These are phyloP conservation scores for Cotesia glomerata DNA, from an alignment of 1,140 invertebrate species.

Conservation along the genomic window DNA sequence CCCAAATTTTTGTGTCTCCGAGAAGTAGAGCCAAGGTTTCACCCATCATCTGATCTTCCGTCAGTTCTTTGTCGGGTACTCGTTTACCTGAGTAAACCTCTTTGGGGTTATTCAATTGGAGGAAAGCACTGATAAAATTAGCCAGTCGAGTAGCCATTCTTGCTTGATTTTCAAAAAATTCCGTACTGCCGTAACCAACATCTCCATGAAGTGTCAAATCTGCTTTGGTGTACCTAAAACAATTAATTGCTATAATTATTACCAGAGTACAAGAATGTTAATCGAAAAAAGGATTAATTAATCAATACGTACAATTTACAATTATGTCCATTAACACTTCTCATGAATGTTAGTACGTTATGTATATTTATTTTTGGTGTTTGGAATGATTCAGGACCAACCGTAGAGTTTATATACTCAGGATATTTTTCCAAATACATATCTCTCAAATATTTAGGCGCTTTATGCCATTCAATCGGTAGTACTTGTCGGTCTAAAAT, in stretches of 20 bases:
- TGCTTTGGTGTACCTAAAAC: conserved; percentile 70
- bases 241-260: conserved; percentile 1
- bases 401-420: conserved; percentile 74
- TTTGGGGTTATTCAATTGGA: conserved; percentile 91
- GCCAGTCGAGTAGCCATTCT: conserved; percentile 92
- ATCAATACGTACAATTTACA: conserved; percentile 68
- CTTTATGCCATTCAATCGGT: conserved; percentile 78
- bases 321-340: conserved; percentile 73
- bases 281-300: conserved; percentile 21
- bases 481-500: conserved; percentile 79
- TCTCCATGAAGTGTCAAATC: conserved; percentile 82
- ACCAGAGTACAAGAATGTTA: background rate
- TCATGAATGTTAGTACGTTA: conserved; percentile 77
- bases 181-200: conserved; percentile 82
- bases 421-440: conserved; percentile 76
- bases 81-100: conserved; percentile 93
- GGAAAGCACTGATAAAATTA: conserved; percentile 93
- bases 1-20: conserved; percentile 90
- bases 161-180: conserved; percentile 93
- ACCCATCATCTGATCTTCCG: conserved; percentile 93
- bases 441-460: conserved; percentile 71
- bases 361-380: conserved; percentile 76
- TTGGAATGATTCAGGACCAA: conserved; percentile 69
- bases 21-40: conserved; percentile 90
- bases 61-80: conserved; percentile 84